Evolutionary conservation across 1,140 invertebrate genomes (phyloP), one percentile per base, ranked within the genome.

Genomic region (Xylocopa sonorina): DNA sequence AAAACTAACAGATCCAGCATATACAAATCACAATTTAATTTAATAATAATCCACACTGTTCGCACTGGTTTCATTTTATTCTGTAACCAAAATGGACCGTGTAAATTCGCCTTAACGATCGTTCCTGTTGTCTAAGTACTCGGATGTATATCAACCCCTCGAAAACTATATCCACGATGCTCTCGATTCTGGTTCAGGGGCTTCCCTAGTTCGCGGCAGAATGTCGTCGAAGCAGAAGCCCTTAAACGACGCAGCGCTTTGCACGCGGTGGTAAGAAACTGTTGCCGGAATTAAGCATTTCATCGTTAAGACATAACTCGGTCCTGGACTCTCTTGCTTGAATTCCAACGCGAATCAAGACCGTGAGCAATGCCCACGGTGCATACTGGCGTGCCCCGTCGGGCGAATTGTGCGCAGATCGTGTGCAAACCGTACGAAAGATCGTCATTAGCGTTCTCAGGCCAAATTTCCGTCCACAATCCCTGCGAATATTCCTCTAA

Each of bases 381-480:
- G 68, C 68, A 29, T 67, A 46, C 24, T 67, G 43, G 68, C 38
- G 43, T 67, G 27, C 43, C 18, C 21, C n/a, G 38, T 18, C 2
- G 24, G 51, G 6, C 12, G 38, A 38, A 29, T 57, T 43, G n/a
- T 29, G 24, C 18, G 51, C 38, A 43, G 51, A 43, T 71, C 68
- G 51, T 27, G 68, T 29, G 24, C 38, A 41, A 55, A 57, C 27
- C 68, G 6, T 1, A 12, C 38, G 29, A 57, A 71, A 71, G 51
- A 71, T 71, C 51, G 68, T 71, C 67, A 41, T 69, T 69, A 69
- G 16, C 67, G 67, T 41, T 41, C 51, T n/a, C 50, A 2, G 62
- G 12, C 10, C 27, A 9, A 14, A 6, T 34, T 41, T 46, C 18
- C 27, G 24, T 12, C 24, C 27, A 18, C 41, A 29, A 67, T 51